A percentile compares a stretch with the other conserved stretches of the same genome.
Evolutionary conservation across 2,113 vertebrate species (phyloP).

Genomic region (Perca fluviatilis): DNA sequence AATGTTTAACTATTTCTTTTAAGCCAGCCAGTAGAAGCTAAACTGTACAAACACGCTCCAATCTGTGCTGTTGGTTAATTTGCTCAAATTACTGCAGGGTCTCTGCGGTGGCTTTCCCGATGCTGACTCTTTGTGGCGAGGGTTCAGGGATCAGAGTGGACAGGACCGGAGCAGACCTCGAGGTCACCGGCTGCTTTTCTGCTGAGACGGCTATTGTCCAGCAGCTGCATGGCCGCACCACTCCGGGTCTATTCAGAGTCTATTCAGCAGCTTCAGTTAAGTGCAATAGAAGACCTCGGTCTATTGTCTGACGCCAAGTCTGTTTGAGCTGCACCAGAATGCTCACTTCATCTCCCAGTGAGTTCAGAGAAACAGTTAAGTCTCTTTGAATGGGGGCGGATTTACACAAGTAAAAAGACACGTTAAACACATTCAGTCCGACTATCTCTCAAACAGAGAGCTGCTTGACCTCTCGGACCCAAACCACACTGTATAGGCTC

Average conservation of each 20-base stretch:
- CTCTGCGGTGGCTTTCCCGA: constrained; percentile 19
- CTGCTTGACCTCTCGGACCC: constrained; percentile 54
- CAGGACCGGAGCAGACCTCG: constrained; percentile 41
- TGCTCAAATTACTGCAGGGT: constrained; percentile 23
- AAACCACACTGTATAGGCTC: constrained; percentile 54
- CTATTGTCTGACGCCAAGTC: constrained; percentile 72
- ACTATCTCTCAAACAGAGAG: constrained; percentile 51
- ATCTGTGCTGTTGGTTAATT: constrained; percentile 27
- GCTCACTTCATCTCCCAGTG: constrained; percentile 76
- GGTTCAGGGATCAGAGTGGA: constrained; percentile 69
- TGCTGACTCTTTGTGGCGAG: constrained; percentile 52
- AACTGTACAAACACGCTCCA: not conserved
- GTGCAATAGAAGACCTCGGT: constrained; percentile 61
- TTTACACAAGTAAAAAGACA: constrained; percentile 72
- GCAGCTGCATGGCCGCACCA: constrained; percentile 67
- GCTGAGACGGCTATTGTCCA: constrained; percentile 72
- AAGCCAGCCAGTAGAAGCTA: not conserved
- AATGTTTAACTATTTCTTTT: not conserved
- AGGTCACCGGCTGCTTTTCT: constrained; percentile 74
- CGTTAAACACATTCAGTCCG: constrained; percentile 67
- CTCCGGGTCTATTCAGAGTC: constrained; percentile 68
- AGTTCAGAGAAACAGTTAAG: constrained; percentile 75
- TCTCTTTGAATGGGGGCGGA: constrained; percentile 69
- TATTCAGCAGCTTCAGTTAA: constrained; percentile 71
- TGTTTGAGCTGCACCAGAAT: constrained; percentile 73